A percentile compares a stretch with the other conserved stretches of the same genome.
phyloP scores from a whole-genome alignment of 2,113 vertebrate genomes.

The Lichenostomus cassidix region DNA sequence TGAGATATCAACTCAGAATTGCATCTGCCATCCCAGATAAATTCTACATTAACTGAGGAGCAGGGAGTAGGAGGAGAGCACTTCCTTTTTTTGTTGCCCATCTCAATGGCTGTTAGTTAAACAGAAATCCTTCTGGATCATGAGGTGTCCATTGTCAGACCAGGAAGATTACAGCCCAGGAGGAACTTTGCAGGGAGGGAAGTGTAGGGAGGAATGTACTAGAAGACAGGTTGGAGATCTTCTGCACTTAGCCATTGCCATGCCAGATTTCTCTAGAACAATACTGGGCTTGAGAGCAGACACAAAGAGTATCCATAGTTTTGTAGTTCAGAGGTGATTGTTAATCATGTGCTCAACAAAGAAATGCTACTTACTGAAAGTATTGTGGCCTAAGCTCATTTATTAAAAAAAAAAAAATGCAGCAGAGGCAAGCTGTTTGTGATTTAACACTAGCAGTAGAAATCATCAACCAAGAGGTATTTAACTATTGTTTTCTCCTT shows the following conservation, averaged over 20 bases:
- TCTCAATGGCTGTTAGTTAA: not conserved
- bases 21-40: not conserved
- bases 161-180: not conserved
- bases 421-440: not conserved
- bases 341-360: not conserved
- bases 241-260: not conserved
- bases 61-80: not conserved
- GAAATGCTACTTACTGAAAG: not conserved
- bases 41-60: not conserved
- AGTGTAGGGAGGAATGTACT: not conserved
- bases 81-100: not conserved
- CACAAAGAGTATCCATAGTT: not conserved
- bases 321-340: not conserved
- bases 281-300: not conserved
- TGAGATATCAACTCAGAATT: not conserved
- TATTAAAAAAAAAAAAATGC: not conserved
- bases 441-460: not conserved
- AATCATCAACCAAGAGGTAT: not conserved
- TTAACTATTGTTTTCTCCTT: slow-evolving; percentile 37
- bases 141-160: not conserved
- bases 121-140: not conserved
- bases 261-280: not conserved
- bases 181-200: not conserved
- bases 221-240: not conserved
- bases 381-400: not conserved